Evolutionary conservation across 2,797 vertebrate genomes (phyloP).

Genomic region (Arnoldichthys spilopterus): DNA sequence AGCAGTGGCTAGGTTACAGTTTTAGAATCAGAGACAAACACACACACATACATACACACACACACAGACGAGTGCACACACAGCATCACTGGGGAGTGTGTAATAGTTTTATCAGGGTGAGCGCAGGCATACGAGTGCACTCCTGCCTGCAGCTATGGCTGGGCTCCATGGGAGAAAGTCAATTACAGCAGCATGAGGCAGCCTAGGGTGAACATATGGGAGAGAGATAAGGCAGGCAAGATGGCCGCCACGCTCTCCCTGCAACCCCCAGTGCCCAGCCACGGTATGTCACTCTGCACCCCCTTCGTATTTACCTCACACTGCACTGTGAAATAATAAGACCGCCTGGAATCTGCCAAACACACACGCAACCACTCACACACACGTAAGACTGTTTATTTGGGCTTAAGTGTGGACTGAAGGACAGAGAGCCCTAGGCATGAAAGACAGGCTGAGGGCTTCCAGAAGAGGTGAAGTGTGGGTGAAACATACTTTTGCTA

Average conservation of each 20-base stretch:
- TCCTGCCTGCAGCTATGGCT: slow-evolving; percentile 81
- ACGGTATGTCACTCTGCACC: slow-evolving; percentile 38
- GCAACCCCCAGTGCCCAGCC: slow-evolving; percentile 53
- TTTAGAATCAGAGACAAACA: slow-evolving; percentile 51
- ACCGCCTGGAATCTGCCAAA: slow-evolving; percentile 49
- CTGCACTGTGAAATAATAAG: slow-evolving; percentile 49
- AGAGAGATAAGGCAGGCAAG: slow-evolving; percentile 83
- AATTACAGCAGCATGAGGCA: slow-evolving; percentile 85
- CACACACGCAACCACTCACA: not conserved
- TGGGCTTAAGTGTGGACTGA: slow-evolving; percentile 11
- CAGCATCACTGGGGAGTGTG: slow-evolving; percentile 63
- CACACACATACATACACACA: slow-evolving; percentile 21
- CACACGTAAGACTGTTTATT: not conserved
- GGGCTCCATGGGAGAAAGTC: slow-evolving; percentile 86
- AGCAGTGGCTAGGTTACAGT: slow-evolving; percentile 50
- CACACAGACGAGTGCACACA: slow-evolving; percentile 29
- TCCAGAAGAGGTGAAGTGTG: slow-evolving; percentile 26
- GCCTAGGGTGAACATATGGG: slow-evolving; percentile 84
- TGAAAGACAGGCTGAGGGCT: slow-evolving; percentile 11
- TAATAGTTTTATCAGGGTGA: slow-evolving; percentile 79
- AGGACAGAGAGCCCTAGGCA: slow-evolving; percentile 18
- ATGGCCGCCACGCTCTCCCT: slow-evolving; percentile 72
- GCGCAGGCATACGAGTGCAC: slow-evolving; percentile 75
- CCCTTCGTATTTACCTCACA: slow-evolving; percentile 37
- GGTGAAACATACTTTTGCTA: slow-evolving; percentile 2